Evolutionary conservation across 2,797 vertebrate genomes (phyloP), one percentile per base, ranked within the genome.

Genomic region (Gobio occitaniae): DNA sequence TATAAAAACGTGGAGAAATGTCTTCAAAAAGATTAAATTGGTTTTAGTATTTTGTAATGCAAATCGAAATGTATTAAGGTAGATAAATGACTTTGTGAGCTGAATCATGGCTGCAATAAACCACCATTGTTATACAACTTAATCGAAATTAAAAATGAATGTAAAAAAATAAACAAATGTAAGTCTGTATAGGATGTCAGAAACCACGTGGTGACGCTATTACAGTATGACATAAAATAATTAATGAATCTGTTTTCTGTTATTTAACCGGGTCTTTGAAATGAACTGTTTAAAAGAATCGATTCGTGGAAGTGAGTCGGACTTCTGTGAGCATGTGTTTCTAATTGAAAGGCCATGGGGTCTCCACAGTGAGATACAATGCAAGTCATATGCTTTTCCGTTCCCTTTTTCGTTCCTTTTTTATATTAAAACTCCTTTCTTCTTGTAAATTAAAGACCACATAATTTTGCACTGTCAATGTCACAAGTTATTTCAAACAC

Each of bases 331-430:
- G 68, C 83, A 74, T 85, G 86, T 85, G 84, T 54, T 85, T 78
- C 59, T 68, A 79, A 85, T 87, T 74, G 61, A 85, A 83, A 80
- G 84, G 83, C 77, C 80, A 74, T 19, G 36, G 48, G 80, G 41
- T 59, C 54, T 84, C 6, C 32, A 68, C 69, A 56, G 15, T 61
- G 16, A 17, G 41, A 63, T 50, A 16, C 41, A 82, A 66, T 66
- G 38, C 71, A 79, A 71, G 59, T 65, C 83, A 56, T 68, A 36
- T 71, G 83, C 54, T 50, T 50, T 47, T 15, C 48, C 70, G 2
- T 44, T 44, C 41, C 41, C 9, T 44, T 44, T 44, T 44, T 44
- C 41, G 12, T 52, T 70, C 3, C 1, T 32, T 72, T 70, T 10
- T 52, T 71, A 11, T 19, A 71, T 44, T n/a, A 12, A 36, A 8